phyloP scores from a whole-genome alignment of 2,888 invertebrate species.

The Nemotelus nigrinus region DNA sequence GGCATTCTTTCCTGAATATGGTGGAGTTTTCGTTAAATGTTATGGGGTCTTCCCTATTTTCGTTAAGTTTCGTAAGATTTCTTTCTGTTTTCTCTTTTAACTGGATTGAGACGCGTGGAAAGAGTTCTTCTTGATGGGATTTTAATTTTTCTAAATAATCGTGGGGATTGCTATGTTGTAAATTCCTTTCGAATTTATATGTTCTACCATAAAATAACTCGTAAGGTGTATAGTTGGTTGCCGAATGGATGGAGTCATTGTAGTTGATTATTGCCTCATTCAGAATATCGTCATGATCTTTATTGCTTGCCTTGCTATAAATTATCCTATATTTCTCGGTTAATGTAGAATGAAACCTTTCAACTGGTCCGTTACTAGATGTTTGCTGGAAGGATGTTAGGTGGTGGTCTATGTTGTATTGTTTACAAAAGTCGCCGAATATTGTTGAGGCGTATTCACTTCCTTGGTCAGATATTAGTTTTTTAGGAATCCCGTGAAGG shows the following conservation, averaged over 20 bases:
- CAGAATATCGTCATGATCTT: conserved; percentile 10
- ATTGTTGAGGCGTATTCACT: conserved; percentile 48
- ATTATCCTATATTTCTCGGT: conserved; percentile 51
- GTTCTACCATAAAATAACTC: conserved; percentile 27
- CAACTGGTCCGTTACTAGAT: conserved; percentile 48
- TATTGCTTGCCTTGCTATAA: conserved; percentile 25
- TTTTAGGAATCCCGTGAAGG: conserved; percentile 30
- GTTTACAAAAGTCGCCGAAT: conserved; percentile 49
- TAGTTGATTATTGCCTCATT: conserved; percentile 21
- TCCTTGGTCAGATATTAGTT: conserved; percentile 41
- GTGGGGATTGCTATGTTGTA: conserved; percentile 23
- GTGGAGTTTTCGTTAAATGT: background rate
- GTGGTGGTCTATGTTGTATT: conserved; percentile 46
- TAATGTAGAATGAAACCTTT: conserved; percentile 48
- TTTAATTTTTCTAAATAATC: conserved; percentile 41
- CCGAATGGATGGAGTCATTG: conserved; percentile 28
- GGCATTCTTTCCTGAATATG: conserved; percentile 23
- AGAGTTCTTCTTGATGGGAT: conserved; percentile 19
- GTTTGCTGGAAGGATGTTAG: conserved; percentile 49
- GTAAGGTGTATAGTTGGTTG: conserved; percentile 9
- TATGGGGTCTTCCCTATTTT: background rate
- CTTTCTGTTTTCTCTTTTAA: conserved; percentile 4
- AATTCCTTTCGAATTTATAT: conserved; percentile 24
- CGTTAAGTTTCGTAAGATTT: conserved; percentile 8
- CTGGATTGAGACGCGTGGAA: background rate